These are phyloP conservation scores for Geotrypetes seraphini DNA, from an alignment of 2,797 vertebrate genomes.

Conservation along the genomic window DNA sequence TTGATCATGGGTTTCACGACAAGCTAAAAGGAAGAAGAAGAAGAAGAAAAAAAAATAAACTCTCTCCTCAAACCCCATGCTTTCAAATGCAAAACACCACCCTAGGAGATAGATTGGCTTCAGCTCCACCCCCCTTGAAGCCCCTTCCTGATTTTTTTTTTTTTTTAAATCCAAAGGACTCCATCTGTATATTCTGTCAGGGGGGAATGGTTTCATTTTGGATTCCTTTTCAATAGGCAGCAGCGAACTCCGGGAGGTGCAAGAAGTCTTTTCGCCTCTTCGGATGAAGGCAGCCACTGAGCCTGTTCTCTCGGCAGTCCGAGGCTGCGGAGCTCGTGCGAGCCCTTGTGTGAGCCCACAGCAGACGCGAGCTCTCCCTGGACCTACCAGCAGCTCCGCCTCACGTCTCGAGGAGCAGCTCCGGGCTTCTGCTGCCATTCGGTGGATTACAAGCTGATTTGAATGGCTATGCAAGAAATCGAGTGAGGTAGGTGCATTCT, in stretches of 20 bases:
- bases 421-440: slow-evolving; percentile 7
- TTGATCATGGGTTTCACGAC: slow-evolving; percentile 13
- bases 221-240: slow-evolving; percentile 7
- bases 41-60: background rate
- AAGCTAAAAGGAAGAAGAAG: background rate
- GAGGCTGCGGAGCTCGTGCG: slow-evolving; percentile 10
- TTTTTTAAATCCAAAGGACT: slow-evolving; percentile 35
- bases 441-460: slow-evolving; percentile 26
- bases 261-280: slow-evolving; percentile 6
- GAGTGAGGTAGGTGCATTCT: slow-evolving; percentile 4
- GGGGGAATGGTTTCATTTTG: slow-evolving; percentile 10
- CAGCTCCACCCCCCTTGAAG: slow-evolving; percentile 28
- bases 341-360: slow-evolving; percentile 15
- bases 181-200: slow-evolving; percentile 33
- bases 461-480: background rate
- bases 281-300: slow-evolving; percentile 2
- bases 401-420: slow-evolving; percentile 11
- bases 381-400: slow-evolving; percentile 9
- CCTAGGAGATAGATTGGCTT: slow-evolving; percentile 11
- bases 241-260: slow-evolving; percentile 13
- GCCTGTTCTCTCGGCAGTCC: slow-evolving; percentile 16
- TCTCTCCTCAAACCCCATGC: slow-evolving; percentile 6
- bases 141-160: slow-evolving; percentile 23
- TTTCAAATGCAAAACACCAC: slow-evolving; percentile 42
- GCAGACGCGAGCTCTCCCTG: slow-evolving; percentile 40